Conservation (phyloP, 2,797 vertebrate species). For the Syngnathus acus region DNA sequence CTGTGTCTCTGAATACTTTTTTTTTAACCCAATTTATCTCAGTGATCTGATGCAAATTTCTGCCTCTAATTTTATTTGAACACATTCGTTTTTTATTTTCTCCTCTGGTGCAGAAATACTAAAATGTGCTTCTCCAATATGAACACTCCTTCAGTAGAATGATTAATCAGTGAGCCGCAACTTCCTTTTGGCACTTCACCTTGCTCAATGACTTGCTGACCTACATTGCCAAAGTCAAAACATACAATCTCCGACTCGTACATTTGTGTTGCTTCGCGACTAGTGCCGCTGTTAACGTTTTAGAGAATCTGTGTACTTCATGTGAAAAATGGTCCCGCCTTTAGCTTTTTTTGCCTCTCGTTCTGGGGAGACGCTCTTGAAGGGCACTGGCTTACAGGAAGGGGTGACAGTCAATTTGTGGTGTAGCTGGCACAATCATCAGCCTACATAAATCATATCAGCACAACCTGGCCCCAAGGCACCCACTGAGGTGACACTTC, state of each 20-base stretch:
- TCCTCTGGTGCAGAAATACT: constrained; percentile 7
- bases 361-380: constrained; percentile 9
- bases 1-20: too few relatives aligned
- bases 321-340: not conserved
- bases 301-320: not conserved
- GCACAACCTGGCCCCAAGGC: constrained; percentile 44
- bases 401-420: constrained; percentile 50
- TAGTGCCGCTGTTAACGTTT: not conserved
- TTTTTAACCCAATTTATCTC: too few relatives aligned
- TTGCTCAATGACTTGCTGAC: constrained; percentile 32
- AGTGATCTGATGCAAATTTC: too few relatives aligned
- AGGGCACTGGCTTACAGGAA: constrained; percentile 46
- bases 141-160: constrained; percentile 34
- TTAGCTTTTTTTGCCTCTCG: not conserved
- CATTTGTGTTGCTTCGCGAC: not conserved
- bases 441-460: constrained; percentile 64
- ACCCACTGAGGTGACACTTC: constrained; percentile 52
- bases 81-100: not conserved
- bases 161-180: constrained; percentile 2
- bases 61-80: too few relatives aligned
- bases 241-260: constrained; percentile 3
- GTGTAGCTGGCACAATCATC: constrained; percentile 54
- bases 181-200: constrained; percentile 9
- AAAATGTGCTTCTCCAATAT: constrained; percentile 36
- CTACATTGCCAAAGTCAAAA: constrained; percentile 29